These are phyloP conservation scores for Callimorpha dominula DNA, from an alignment of 2,888 invertebrate species.

Conservation along the genomic window DNA sequence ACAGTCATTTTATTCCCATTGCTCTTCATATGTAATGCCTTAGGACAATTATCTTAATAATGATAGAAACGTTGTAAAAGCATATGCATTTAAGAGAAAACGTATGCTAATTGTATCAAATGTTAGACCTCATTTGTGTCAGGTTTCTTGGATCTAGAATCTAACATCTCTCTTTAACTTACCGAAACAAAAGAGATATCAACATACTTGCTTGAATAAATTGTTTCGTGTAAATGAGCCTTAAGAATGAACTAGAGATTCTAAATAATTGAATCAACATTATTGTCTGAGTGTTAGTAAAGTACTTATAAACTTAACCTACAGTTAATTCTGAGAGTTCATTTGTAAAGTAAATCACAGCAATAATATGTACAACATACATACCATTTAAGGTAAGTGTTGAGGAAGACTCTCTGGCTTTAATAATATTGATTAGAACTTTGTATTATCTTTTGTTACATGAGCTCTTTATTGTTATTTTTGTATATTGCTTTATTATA, in stretches of 20 bases:
- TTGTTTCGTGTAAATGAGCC: conserved; percentile 6
- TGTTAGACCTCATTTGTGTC: background rate
- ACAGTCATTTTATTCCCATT: background rate
- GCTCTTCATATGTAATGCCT: background rate
- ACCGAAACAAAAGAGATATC: background rate
- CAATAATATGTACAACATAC: background rate
- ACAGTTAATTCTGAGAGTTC: background rate
- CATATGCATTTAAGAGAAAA: conserved; percentile 7
- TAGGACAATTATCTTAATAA: background rate
- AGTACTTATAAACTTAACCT: background rate
- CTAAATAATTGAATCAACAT: background rate
- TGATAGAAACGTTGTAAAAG: conserved; percentile 9
- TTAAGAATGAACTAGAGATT: conserved; percentile 8
- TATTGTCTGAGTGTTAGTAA: background rate
- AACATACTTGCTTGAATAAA: background rate
- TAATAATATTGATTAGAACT: background rate
- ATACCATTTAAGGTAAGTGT: background rate
- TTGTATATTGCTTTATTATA: background rate
- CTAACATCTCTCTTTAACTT: conserved; percentile 3
- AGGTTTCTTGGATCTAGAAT: background rate
- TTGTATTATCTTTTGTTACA: background rate
- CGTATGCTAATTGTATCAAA: conserved; percentile 1
- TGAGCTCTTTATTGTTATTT: background rate
- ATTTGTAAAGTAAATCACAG: background rate
- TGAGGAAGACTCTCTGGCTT: background rate